Conservation (phyloP, 2,113 vertebrate genomes). For the Chinchilla lanigera region DNA sequence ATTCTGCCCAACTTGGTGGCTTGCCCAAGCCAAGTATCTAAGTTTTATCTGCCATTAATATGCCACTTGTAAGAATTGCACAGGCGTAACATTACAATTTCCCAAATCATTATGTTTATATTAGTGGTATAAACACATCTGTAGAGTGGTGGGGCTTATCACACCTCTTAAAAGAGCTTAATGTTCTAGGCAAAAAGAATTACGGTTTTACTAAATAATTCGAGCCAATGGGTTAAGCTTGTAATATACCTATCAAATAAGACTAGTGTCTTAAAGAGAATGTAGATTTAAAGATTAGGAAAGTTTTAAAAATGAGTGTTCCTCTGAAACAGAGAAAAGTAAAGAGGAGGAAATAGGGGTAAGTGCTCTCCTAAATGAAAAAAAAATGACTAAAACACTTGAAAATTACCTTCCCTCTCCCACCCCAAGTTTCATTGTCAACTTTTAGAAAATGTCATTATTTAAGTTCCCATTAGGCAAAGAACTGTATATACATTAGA, state of each 20-base stretch:
- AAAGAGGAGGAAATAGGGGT: slow-evolving; percentile 65
- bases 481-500: slow-evolving; percentile 78
- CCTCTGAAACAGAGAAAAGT: slow-evolving; percentile 74
- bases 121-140: slow-evolving; percentile 81
- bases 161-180: slow-evolving; percentile 70
- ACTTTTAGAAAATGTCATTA: slow-evolving; percentile 83
- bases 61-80: slow-evolving; percentile 88
- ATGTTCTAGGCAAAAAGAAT: slow-evolving; percentile 59
- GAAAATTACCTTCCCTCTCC: slow-evolving; percentile 75
- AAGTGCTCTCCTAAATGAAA: slow-evolving; percentile 63
- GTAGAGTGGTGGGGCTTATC: slow-evolving; percentile 79
- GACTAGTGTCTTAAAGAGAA: slow-evolving; percentile 55
- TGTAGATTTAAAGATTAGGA: slow-evolving; percentile 61
- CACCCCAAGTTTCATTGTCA: slow-evolving; percentile 74
- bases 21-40: slow-evolving; percentile 88
- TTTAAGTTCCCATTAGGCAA: slow-evolving; percentile 80
- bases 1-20: slow-evolving; percentile 87
- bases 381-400: slow-evolving; percentile 68
- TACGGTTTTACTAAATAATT: slow-evolving; percentile 65
- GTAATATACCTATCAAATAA: slow-evolving; percentile 44
- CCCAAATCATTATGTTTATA: slow-evolving; percentile 83
- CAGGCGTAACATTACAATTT: slow-evolving; percentile 86
- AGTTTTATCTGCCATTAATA: slow-evolving; percentile 87
- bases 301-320: slow-evolving; percentile 50
- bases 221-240: slow-evolving; percentile 64